phyloP scores from a whole-genome alignment of 2,797 vertebrate genomes.

The Pantherophis vulpinus region DNA sequence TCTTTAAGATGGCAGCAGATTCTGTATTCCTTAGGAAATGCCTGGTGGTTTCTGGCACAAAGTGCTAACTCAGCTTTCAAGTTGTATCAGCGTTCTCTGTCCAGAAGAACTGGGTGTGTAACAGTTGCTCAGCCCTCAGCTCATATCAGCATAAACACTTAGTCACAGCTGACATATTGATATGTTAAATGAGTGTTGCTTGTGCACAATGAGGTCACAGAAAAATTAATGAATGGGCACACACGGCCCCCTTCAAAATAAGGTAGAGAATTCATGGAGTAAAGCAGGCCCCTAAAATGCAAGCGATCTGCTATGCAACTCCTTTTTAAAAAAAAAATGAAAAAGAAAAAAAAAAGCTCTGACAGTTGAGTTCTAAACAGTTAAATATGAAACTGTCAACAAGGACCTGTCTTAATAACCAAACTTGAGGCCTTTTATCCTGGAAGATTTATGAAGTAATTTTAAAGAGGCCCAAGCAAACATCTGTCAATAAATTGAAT shows the following conservation, averaged over 20 bases:
- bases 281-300: constrained; percentile 31
- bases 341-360: constrained; percentile 31
- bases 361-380: constrained; percentile 71
- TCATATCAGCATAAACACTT: constrained; percentile 71
- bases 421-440: constrained; percentile 85
- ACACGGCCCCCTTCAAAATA: constrained; percentile 55
- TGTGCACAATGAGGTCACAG: constrained; percentile 62
- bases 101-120: constrained; percentile 49
- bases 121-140: constrained; percentile 61
- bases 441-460: constrained; percentile 87
- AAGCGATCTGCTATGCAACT: constrained; percentile 38
- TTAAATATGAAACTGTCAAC: constrained; percentile 83
- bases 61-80: constrained; percentile 61
- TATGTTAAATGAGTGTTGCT: constrained; percentile 58
- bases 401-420: constrained; percentile 81
- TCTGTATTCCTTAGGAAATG: constrained; percentile 21
- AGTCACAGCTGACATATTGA: constrained; percentile 66
- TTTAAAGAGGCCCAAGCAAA: constrained; percentile 86
- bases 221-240: constrained; percentile 66
- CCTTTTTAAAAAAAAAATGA: not conserved
- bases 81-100: constrained; percentile 47
- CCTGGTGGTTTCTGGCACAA: constrained; percentile 51
- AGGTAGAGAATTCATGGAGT: constrained; percentile 46
- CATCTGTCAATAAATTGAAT: constrained; percentile 89
- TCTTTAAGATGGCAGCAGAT: constrained; percentile 1